Evolutionary conservation across 2,113 vertebrate species (phyloP).

Genomic region (Rhea americana): DNA sequence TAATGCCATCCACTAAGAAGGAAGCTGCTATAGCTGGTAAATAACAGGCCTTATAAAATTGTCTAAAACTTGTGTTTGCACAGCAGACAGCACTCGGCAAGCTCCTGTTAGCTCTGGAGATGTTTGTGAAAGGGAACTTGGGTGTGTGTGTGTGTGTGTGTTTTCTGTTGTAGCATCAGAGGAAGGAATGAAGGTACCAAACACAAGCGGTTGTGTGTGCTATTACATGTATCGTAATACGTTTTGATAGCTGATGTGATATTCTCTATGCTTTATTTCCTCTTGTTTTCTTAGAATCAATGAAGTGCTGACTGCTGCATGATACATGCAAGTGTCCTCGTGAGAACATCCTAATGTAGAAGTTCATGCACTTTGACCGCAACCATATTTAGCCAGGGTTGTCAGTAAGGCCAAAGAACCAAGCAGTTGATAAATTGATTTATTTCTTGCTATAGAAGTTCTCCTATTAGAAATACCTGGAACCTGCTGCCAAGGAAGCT

Average conservation of each 20-base stretch:
- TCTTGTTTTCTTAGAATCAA: not conserved
- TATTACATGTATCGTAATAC: not conserved
- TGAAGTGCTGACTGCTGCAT: not conserved
- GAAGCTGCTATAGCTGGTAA: conserved; percentile 41
- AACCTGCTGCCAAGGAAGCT: not conserved
- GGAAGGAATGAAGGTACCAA: not conserved
- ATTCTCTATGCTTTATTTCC: not conserved
- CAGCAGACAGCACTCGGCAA: not conserved
- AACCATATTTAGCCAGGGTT: not conserved
- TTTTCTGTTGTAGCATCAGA: not conserved
- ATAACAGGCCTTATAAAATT: conserved; percentile 53
- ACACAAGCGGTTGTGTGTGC: not conserved
- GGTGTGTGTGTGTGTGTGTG: no score
- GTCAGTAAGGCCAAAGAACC: not conserved
- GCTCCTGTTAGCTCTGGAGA: not conserved
- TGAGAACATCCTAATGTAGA: not conserved
- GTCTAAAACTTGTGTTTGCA: conserved; percentile 31
- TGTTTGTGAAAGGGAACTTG: not conserved
- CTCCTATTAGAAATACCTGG: not conserved
- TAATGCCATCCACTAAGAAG: conserved; percentile 19
- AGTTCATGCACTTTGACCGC: not conserved
- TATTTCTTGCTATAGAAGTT: not conserved
- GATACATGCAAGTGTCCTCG: not conserved
- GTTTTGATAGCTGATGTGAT: not conserved
- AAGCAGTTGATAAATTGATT: not conserved